Conservation (phyloP, 2,888 invertebrate species). For the Philereme transversata region DNA sequence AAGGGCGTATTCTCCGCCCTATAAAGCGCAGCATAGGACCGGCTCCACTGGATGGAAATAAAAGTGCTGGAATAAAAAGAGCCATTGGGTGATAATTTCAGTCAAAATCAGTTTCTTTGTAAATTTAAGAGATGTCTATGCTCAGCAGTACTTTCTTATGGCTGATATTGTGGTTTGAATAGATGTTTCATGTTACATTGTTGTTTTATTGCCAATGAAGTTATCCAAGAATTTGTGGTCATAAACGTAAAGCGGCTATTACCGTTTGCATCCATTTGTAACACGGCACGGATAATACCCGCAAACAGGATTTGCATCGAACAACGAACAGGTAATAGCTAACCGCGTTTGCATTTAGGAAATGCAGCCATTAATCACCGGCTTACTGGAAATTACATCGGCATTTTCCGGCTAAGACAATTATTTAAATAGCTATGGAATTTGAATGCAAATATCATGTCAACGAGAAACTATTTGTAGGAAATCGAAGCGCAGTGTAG, state of each 20-base stretch:
- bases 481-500: constrained; percentile 18
- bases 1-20: too few relatives aligned
- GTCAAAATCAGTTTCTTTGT: too few relatives aligned
- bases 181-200: neutral
- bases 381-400: constrained; percentile 35
- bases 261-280: constrained; percentile 21
- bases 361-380: constrained; percentile 37
- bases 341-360: constrained; percentile 32
- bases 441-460: constrained; percentile 16
- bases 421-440: constrained; percentile 21
- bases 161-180: too few relatives aligned
- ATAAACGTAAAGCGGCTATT: constrained; percentile 32
- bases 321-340: constrained; percentile 21
- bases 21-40: too few relatives aligned
- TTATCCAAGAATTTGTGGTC: constrained; percentile 14
- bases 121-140: too few relatives aligned
- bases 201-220: constrained; percentile 1
- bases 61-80: too few relatives aligned
- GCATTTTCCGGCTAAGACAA: constrained; percentile 25
- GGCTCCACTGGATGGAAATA: too few relatives aligned
- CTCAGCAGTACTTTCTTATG: too few relatives aligned
- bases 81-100: too few relatives aligned
- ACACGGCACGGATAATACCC: constrained; percentile 27
- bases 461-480: constrained; percentile 19
- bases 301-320: constrained; percentile 36